Percentiles rank a stretch among this genome's conserved stretches.
phyloP scores from a whole-genome alignment of 2,113 vertebrate genomes.

The Paedocypris sp. region DNA sequence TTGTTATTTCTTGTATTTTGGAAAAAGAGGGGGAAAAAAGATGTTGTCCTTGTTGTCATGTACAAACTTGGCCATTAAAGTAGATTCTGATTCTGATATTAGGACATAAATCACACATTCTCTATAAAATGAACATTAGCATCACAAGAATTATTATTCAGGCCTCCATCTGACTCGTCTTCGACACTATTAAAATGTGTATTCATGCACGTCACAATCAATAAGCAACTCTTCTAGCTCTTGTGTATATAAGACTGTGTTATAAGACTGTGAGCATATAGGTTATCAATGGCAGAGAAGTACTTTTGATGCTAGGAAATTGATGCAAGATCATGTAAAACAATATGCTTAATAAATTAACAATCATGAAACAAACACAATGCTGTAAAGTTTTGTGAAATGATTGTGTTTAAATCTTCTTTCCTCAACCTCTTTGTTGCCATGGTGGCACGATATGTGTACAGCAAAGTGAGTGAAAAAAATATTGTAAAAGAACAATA shows the following conservation, averaged over 20 bases:
- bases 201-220: neutral
- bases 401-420: too few relatives aligned
- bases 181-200: constrained; percentile 6
- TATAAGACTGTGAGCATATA: neutral
- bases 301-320: neutral
- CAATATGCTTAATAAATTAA: too few relatives aligned
- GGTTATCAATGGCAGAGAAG: neutral
- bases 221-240: neutral
- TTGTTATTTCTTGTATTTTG: too few relatives aligned
- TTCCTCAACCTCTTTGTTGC: neutral
- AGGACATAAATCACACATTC: too few relatives aligned
- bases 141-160: neutral
- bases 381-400: too few relatives aligned
- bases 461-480: too few relatives aligned
- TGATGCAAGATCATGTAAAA: too few relatives aligned
- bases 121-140: neutral
- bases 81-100: too few relatives aligned
- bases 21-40: too few relatives aligned
- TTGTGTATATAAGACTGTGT: neutral
- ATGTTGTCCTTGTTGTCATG: too few relatives aligned
- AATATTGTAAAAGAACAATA: neutral
- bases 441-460: neutral
- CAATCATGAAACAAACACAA: too few relatives aligned
- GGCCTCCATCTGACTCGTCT: neutral
- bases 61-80: too few relatives aligned